Evolutionary conservation across 2,797 vertebrate genomes (phyloP).

Genomic region (Meriones psammophilus): DNA sequence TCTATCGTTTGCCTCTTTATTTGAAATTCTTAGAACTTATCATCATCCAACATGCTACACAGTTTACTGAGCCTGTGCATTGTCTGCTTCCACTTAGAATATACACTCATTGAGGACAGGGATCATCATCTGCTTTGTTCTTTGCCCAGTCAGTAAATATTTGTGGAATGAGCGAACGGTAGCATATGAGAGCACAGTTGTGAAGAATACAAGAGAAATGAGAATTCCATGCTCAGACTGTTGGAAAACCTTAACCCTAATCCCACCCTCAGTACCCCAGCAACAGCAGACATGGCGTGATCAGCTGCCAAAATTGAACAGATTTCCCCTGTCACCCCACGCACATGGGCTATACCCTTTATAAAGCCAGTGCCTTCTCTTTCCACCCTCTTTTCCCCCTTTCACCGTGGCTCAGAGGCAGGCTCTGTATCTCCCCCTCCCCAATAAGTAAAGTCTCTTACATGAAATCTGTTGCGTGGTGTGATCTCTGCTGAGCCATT

Average conservation of each 20-base stretch:
- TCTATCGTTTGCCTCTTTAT: neutral
- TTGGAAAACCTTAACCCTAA: neutral
- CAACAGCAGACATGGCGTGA: neutral
- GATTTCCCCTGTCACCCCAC: neutral
- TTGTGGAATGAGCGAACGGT: neutral
- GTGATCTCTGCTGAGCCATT: neutral
- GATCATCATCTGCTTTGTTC: constrained; percentile 14
- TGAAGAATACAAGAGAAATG: constrained; percentile 6
- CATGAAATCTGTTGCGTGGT: too few relatives aligned
- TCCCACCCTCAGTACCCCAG: neutral
- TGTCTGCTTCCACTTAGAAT: neutral
- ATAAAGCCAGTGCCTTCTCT: neutral
- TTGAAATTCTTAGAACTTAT: neutral
- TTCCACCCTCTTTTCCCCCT: neutral
- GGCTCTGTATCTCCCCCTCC: neutral
- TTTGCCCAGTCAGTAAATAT: neutral
- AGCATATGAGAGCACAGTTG: neutral
- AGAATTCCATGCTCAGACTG: neutral
- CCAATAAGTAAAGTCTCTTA: neutral
- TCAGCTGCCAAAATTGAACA: neutral
- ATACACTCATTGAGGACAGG: neutral
- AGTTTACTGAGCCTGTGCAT: neutral
- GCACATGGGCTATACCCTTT: neutral
- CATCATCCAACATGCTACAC: neutral
- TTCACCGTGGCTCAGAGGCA: neutral